phyloP scores from a whole-genome alignment of 2,888 invertebrate species.

The Dynastes hyllus region DNA sequence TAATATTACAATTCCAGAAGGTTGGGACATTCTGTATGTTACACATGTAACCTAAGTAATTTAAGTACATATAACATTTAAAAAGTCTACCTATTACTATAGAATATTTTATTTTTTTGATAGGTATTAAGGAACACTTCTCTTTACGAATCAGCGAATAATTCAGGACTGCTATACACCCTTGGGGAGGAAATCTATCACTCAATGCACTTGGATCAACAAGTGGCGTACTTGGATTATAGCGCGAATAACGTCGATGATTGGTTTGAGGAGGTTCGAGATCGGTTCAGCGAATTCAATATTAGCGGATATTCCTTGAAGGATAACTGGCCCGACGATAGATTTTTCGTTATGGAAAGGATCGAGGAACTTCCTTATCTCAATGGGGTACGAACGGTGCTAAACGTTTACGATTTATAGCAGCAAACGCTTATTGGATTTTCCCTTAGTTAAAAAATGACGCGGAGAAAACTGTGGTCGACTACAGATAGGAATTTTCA shows the following conservation, averaged over 20 bases:
- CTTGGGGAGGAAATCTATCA: constrained; percentile 51
- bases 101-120: constrained; percentile 42
- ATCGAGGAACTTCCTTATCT: constrained; percentile 72
- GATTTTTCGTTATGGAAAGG: constrained; percentile 65
- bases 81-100: too few species aligned
- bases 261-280: constrained; percentile 60
- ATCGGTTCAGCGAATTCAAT: constrained; percentile 43
- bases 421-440: background rate
- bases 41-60: too few species aligned
- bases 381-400: constrained; percentile 69
- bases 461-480: background rate
- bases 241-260: constrained; percentile 54
- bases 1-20: too few species aligned
- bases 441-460: too few species aligned
- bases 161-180: constrained; percentile 62
- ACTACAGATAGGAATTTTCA: background rate
- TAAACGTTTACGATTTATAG: background rate
- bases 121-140: constrained; percentile 55
- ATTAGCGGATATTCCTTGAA: constrained; percentile 72
- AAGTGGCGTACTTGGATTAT: constrained; percentile 68
- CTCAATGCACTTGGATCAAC: constrained; percentile 58
- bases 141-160: constrained; percentile 60
- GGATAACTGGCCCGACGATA: constrained; percentile 75
- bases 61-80: too few species aligned
- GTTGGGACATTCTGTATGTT: too few species aligned